phyloP scores from a whole-genome alignment of 2,888 invertebrate genomes.

The Chloroclysta siterata region DNA sequence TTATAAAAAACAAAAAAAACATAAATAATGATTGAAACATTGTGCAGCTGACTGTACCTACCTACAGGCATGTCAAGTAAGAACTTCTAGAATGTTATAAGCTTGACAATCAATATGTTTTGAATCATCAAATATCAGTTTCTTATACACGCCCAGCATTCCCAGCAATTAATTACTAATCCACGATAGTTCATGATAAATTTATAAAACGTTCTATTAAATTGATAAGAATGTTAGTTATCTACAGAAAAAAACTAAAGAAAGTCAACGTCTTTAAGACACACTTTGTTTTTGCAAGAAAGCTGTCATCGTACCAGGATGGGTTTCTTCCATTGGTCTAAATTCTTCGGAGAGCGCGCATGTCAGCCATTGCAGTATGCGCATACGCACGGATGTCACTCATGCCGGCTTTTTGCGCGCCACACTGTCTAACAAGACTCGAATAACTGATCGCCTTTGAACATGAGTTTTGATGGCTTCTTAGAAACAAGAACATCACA shows the following conservation, averaged over 20 bases:
- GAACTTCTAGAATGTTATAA: too few relatives aligned
- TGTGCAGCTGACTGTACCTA: too few relatives aligned
- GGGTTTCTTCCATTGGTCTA: constrained; percentile 66
- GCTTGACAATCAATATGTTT: too few relatives aligned
- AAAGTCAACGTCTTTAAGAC: constrained; percentile 1
- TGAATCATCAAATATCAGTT: too few relatives aligned
- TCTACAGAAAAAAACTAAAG: background rate
- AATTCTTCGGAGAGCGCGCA: constrained; percentile 72
- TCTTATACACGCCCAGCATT: too few relatives aligned
- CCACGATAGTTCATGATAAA: too few relatives aligned
- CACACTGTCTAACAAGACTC: constrained; percentile 75
- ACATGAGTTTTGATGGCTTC: constrained; percentile 64
- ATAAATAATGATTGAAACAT: too few relatives aligned
- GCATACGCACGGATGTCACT: constrained; percentile 64
- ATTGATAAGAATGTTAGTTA: too few relatives aligned
- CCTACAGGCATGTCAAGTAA: too few relatives aligned
- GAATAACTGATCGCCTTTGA: constrained; percentile 72
- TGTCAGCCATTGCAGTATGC: constrained; percentile 49
- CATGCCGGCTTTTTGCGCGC: constrained; percentile 76
- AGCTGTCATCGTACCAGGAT: constrained; percentile 27
- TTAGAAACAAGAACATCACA: constrained; percentile 51
- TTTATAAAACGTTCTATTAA: too few relatives aligned
- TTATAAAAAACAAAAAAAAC: too few relatives aligned
- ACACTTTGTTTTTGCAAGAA: constrained; percentile 25
- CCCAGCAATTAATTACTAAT: too few relatives aligned